Evolutionary conservation across 2,113 vertebrate species (phyloP).

Genomic region (Petrocephalus zakoni): DNA sequence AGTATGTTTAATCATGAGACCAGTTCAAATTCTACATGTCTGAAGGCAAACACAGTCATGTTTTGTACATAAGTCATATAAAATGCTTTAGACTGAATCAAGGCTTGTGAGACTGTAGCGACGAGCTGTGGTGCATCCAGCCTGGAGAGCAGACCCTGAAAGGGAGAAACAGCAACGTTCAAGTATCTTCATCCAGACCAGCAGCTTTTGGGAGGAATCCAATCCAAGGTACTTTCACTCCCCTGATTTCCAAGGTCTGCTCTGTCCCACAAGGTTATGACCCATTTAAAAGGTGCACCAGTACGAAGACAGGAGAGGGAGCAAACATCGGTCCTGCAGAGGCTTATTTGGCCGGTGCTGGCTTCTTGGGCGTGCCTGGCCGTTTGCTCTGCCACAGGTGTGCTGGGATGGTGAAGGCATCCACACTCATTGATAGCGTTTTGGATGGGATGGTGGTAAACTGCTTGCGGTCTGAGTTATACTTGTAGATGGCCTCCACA

Average conservation of each 20-base stretch:
- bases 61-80: not conserved
- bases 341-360: constrained; percentile 43
- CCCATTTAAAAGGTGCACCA: not conserved
- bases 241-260: not conserved
- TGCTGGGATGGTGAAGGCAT: constrained; percentile 82
- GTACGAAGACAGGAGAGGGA: not conserved
- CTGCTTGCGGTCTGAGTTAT: constrained; percentile 86
- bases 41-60: not conserved
- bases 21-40: not conserved
- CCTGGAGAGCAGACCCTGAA: not conserved
- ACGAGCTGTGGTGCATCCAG: not conserved
- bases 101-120: not conserved
- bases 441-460: constrained; percentile 82
- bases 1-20: not conserved
- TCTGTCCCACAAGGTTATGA: not conserved
- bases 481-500: constrained; percentile 83
- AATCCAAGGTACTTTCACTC: not conserved
- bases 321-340: not conserved
- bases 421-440: constrained; percentile 82
- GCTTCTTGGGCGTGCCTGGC: constrained; percentile 64
- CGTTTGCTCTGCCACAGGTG: constrained; percentile 74
- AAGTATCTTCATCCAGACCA: not conserved
- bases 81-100: not conserved
- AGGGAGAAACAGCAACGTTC: not conserved
- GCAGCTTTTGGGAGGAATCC: not conserved